Conservation (phyloP, 2,797 vertebrate genomes). For the Mormyrus hasselquistii region DNA sequence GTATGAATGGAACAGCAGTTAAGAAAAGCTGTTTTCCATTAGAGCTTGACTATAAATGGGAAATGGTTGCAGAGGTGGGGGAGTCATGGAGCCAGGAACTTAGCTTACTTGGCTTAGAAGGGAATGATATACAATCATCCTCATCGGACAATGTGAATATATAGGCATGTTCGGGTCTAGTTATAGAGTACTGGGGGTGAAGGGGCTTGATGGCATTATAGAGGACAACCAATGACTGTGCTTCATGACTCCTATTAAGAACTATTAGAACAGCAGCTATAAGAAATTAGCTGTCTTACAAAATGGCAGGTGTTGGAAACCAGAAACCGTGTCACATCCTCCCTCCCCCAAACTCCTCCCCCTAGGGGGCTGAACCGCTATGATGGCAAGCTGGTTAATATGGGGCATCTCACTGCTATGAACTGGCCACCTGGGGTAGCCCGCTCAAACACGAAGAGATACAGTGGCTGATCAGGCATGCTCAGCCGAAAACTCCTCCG, state of each 20-base stretch:
- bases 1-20: not conserved
- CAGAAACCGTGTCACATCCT: not conserved
- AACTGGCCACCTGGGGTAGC: not conserved
- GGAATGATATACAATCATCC: not conserved
- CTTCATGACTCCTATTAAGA: not conserved
- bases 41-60: not conserved
- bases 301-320: not conserved
- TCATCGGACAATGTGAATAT: not conserved
- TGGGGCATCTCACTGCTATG: not conserved
- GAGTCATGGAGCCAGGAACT: not conserved
- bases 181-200: not conserved
- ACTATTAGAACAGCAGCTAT: not conserved
- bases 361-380: not conserved
- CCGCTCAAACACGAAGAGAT: not conserved
- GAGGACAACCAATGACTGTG: not conserved
- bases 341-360: not conserved
- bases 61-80: not conserved
- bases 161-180: not conserved
- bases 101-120: not conserved
- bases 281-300: not conserved
- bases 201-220: not conserved
- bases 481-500: no score
- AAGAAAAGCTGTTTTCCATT: not conserved
- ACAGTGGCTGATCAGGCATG: not conserved
- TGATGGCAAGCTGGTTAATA: not conserved